phyloP scores from a whole-genome alignment of 1,140 invertebrate species.

The Drosophila yakuba region DNA sequence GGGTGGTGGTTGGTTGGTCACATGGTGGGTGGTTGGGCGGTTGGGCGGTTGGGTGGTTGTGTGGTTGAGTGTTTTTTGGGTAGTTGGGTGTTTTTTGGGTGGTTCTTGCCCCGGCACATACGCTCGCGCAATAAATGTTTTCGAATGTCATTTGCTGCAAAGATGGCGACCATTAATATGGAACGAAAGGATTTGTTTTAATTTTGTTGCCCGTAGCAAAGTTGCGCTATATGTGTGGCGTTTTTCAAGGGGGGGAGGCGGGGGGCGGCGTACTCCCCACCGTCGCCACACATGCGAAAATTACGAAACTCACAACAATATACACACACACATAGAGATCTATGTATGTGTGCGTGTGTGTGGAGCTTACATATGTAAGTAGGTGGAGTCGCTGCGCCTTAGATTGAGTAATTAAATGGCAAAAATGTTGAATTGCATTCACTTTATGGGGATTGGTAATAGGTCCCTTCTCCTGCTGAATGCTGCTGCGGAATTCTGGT shows the following conservation, averaged over 20 bases:
- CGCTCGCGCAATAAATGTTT: slow-evolving; percentile 77
- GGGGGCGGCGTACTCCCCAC: neutral
- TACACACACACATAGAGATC: neutral
- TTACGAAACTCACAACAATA: slow-evolving; percentile 28
- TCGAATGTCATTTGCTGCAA: slow-evolving; percentile 82
- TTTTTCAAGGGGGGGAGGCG: neutral
- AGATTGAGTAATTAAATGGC: slow-evolving; percentile 63
- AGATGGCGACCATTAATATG: slow-evolving; percentile 83
- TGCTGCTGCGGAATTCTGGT: neutral
- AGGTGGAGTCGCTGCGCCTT: slow-evolving; percentile 29
- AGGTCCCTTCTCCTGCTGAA: too few relatives aligned
- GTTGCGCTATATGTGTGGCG: slow-evolving; percentile 13
- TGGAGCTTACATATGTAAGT: slow-evolving; percentile 49
- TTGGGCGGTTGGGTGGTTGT: slow-evolving; percentile 5
- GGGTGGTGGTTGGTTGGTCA: slow-evolving; percentile 45
- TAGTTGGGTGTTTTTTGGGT: slow-evolving; percentile 1
- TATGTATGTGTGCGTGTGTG: neutral
- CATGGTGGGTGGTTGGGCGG: slow-evolving; percentile 1
- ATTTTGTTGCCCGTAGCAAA: slow-evolving; percentile 66
- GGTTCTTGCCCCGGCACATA: slow-evolving; percentile 5
- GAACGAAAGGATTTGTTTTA: slow-evolving; percentile 83
- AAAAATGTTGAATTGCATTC: slow-evolving; percentile 58
- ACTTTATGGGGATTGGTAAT: slow-evolving; percentile 26
- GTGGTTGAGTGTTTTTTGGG: neutral
- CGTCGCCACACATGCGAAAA: slow-evolving; percentile 27